Base-by-base conservation (phyloP, 2,888 invertebrate genomes). In the Chromoteleia sp. region DNA sequence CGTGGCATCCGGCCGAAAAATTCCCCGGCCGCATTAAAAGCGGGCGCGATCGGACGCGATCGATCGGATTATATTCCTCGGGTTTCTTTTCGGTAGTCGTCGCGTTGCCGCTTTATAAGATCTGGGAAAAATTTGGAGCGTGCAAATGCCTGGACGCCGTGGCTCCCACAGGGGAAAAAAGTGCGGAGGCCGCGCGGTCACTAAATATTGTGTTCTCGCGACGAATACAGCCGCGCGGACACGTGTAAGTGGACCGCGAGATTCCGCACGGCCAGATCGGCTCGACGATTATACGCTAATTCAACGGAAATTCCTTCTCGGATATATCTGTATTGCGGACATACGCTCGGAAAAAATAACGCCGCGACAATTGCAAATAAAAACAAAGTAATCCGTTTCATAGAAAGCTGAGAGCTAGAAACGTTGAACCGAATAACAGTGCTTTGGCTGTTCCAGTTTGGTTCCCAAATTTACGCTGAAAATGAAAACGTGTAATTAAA, bases 281-380 rank as follows among this genome's bases (percentile, higher is more conserved):
- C 87, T 86, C 88, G 85, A 87, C 90, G 91, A 91, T 91, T 91
- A 90, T 91, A 91, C 91, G 91, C 91, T 91, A 91, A 91, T 91
- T 91, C 91, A 90, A 91, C 91, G 91, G 89, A 89, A 91, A 91
- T 91, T 91, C 91, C 88, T 90, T 86, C 85, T 86, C 86, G 85
- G 86, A 88, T 90, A 90, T 91, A 91, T 91, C 91, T 91, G 90
- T 91, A 91, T 91, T 91, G 90, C 87, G 87, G 25, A 6, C 25
- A 6, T 25, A 4, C 2, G 25, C 2, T 25, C 25, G 25, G 25
- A 6, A 25, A 25, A 25, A 25, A 25, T 25, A 25, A 25, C 25
- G 6, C 6, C 25, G 25, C 6, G 2, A 25, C 25, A 25, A 25
- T 25, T 25, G 25, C 25, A n/a, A n/a, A n/a, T n/a, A n/a, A n/a